These are phyloP conservation scores for Pagetopsis macropterus DNA, from an alignment of 2,797 vertebrate genomes.

Conservation along the genomic window DNA sequence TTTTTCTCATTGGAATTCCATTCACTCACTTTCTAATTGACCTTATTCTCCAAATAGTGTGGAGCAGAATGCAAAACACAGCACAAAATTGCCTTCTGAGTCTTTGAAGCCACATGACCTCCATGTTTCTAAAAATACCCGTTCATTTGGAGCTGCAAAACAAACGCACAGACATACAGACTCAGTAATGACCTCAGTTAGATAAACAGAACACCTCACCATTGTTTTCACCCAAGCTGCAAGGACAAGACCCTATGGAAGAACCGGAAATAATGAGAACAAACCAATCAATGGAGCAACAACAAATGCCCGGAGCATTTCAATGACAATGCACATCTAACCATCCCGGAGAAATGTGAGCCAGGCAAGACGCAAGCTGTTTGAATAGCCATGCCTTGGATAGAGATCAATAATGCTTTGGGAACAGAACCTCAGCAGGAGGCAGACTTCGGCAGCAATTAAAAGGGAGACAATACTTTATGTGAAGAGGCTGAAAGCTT, in stretches of 20 bases:
- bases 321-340: slow-evolving; percentile 41
- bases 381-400: slow-evolving; percentile 56
- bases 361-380: slow-evolving; percentile 31
- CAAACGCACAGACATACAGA: slow-evolving; percentile 26
- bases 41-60: slow-evolving; percentile 70
- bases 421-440: slow-evolving; percentile 49
- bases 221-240: slow-evolving; percentile 15
- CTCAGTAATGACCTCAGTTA: slow-evolving; percentile 36
- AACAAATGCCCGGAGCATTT: slow-evolving; percentile 30
- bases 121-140: slow-evolving; percentile 42
- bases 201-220: slow-evolving; percentile 52
- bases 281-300: slow-evolving; percentile 58
- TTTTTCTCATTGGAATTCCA: slow-evolving; percentile 62
- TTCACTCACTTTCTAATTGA: slow-evolving; percentile 67
- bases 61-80: slow-evolving; percentile 38
- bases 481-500: slow-evolving; percentile 36
- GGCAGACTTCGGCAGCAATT: slow-evolving; percentile 56
- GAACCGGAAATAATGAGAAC: slow-evolving; percentile 53
- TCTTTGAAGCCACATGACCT: slow-evolving; percentile 28
- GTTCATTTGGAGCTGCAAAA: slow-evolving; percentile 23
- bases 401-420: slow-evolving; percentile 66
- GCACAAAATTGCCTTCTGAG: slow-evolving; percentile 33
- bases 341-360: slow-evolving; percentile 39
- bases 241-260: slow-evolving; percentile 23
- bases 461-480: slow-evolving; percentile 56